Evolutionary conservation across 1,140 invertebrate genomes (phyloP).

Genomic region (Ctenoplectra terminalis): DNA sequence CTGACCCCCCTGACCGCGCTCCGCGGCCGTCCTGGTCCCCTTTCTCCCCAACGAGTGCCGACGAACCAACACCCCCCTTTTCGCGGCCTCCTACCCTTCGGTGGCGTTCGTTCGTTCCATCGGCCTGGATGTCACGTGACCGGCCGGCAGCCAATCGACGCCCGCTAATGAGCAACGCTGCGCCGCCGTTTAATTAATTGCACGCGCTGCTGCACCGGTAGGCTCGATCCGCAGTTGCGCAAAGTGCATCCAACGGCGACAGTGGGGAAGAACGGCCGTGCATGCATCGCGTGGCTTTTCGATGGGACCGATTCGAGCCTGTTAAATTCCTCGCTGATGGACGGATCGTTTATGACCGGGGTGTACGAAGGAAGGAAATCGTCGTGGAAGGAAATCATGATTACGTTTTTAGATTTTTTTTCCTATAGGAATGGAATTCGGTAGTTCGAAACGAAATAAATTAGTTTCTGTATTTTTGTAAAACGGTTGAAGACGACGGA

Average conservation of each 20-base stretch:
- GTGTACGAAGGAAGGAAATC: neutral
- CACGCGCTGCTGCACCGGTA: slow-evolving; percentile 56
- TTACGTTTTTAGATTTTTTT: no score
- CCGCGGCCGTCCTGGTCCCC: slow-evolving; percentile 54
- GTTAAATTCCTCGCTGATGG: neutral
- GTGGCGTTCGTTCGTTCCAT: slow-evolving; percentile 47
- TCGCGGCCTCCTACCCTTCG: slow-evolving; percentile 72
- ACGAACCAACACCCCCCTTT: slow-evolving; percentile 75
- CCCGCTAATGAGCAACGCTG: slow-evolving; percentile 67
- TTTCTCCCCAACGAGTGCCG: slow-evolving; percentile 66
- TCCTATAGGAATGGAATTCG: no score
- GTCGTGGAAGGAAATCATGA: no score
- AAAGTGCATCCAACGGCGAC: slow-evolving; percentile 23
- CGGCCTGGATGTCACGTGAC: slow-evolving; percentile 64
- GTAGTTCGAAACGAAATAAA: no score
- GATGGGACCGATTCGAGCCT: neutral
- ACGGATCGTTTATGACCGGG: neutral
- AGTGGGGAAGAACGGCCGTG: neutral
- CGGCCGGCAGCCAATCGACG: slow-evolving; percentile 69
- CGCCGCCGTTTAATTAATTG: slow-evolving; percentile 69
- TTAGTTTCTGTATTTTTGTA: no score
- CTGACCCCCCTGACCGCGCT: slow-evolving; percentile 47
- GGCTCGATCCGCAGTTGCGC: slow-evolving; percentile 62
- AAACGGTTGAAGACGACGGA: no score
- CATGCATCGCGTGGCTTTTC: neutral